Evolutionary conservation across 2,113 vertebrate species (phyloP).

Genomic region (Oncorhynchus tshawytscha): DNA sequence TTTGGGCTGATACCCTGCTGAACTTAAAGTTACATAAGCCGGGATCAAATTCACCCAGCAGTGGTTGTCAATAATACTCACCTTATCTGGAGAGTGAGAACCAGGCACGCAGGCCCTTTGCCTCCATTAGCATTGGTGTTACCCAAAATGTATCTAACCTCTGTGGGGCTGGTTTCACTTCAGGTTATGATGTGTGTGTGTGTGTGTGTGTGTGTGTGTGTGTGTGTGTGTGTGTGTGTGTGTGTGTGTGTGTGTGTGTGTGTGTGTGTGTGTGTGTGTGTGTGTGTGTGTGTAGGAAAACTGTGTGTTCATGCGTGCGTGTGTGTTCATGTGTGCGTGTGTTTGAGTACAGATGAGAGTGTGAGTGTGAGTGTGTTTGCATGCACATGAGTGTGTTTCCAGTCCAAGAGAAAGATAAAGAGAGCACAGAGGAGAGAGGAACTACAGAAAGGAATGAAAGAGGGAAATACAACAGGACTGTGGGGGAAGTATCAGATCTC

Average conservation of each 20-base stretch:
- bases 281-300: no score
- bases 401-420: no score
- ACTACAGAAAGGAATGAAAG: no score
- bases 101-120: constrained; percentile 12
- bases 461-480: no score
- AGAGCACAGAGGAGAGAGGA: no score
- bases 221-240: no score
- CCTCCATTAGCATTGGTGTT: constrained; percentile 37
- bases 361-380: no score
- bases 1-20: constrained; percentile 4
- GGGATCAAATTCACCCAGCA: constrained; percentile 22
- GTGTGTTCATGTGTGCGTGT: background rate
- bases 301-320: background rate
- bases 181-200: background rate
- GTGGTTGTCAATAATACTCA: constrained; percentile 38
- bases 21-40: constrained; percentile 20
- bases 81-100: constrained; percentile 30
- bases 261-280: no score
- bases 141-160: background rate
- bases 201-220: no score
- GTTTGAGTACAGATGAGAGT: no score
- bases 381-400: background rate
- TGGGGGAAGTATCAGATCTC: no score
- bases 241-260: no score
- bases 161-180: background rate